A percentile compares a stretch with the other conserved stretches of the same genome.
Conservation (phyloP, 1,140 invertebrate genomes). For the Sycophaga agraensis region DNA sequence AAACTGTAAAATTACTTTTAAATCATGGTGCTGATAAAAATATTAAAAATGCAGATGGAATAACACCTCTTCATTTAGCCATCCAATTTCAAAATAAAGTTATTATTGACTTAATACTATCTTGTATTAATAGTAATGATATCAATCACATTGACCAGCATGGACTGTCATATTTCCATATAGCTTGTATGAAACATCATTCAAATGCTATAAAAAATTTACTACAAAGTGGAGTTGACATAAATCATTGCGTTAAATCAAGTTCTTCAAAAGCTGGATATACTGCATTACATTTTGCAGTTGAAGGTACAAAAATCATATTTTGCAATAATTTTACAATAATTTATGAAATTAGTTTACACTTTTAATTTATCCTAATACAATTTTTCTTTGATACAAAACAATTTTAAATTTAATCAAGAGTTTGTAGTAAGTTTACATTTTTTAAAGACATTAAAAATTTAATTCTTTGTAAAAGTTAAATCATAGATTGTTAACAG, state of each 20-base stretch:
- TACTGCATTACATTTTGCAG: constrained; percentile 23
- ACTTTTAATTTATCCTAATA: no score
- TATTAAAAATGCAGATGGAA: constrained; percentile 10
- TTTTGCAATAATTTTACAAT: no score
- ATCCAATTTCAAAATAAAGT: not conserved
- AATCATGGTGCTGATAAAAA: not conserved
- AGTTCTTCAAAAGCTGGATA: constrained; percentile 7
- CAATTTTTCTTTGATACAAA: no score
- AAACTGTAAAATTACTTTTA: constrained; percentile 15
- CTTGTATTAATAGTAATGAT: not conserved
- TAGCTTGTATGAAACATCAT: constrained; percentile 21
- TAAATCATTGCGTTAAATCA: constrained; percentile 2
- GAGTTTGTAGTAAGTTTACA: no score
- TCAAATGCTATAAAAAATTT: constrained; percentile 8
- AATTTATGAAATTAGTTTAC: no score
- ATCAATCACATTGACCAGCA: not conserved
- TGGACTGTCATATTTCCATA: constrained; percentile 21
- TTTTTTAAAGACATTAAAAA: no score
- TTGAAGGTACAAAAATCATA: constrained; percentile 1
- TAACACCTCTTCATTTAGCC: constrained; percentile 17
- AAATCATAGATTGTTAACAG: no score
- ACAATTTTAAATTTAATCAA: no score
- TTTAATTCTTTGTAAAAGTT: no score
- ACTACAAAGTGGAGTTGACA: not conserved
- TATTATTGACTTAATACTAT: constrained; percentile 7